Evolutionary conservation across 2,888 invertebrate genomes (phyloP), one percentile per base, ranked within the genome.

Genomic region (Lymantria dispar): DNA sequence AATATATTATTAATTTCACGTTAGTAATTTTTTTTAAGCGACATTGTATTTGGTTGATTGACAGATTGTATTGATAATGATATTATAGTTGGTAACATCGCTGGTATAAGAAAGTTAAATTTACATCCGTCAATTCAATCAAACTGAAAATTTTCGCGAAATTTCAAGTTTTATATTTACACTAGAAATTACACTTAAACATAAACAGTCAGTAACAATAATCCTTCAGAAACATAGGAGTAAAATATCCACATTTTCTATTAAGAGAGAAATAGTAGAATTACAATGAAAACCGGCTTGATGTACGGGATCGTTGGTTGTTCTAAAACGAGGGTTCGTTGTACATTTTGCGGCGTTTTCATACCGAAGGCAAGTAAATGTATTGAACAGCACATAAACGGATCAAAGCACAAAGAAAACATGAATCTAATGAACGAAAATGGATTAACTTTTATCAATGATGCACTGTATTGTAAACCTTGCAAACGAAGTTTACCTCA

Each of bases 331-430:
- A 75, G 81, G 48, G 82, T 85, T 15, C 81, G 81, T 46, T 87
- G 86, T 60, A 64, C 82, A 44, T 81, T 80, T 60, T 87, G 86
- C 64, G 85, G 80, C 36, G 84, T 85, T 2, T 76, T 68, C 58
- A 81, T 87, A 57, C 82, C 86, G 14, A 86, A 85, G 53, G 80
- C 84, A 1, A 76, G 68, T 44, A 83, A 78, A 78, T 85, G 83
- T 55, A 85, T 87, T 48, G 84, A 85, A 48, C 82, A 86, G 58
- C 86, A 87, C 57, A 74, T 71, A 13, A 81, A 83, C 50, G 85
- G 85, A 8, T 67, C 74, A 15, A 83, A 77, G 62, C 86, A 87
- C 56, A 82, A 80, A 53, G 82, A 84, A 13, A 80, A 80, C 43
- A 76, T 84, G 15, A 74, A 78, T 44, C 62, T 80, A 41, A 80